These are phyloP conservation scores for Oceanodroma tethys DNA, from an alignment of 2,113 vertebrate species.

Conservation along the genomic window DNA sequence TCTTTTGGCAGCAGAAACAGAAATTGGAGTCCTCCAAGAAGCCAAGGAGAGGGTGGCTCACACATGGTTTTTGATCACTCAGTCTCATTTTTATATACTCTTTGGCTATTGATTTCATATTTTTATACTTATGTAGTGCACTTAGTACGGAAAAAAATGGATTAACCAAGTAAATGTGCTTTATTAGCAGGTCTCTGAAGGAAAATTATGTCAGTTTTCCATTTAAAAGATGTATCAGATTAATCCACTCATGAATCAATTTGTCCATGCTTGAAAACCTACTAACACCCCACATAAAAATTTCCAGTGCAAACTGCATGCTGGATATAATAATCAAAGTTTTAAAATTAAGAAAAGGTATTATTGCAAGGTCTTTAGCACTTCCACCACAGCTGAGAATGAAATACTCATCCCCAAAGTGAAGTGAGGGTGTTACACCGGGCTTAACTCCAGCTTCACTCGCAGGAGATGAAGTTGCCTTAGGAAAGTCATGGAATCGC, in stretches of 20 bases:
- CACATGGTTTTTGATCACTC: not conserved
- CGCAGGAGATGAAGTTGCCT: rapidly evolving
- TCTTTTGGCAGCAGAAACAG: not conserved
- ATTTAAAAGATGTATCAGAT: constrained; percentile 28
- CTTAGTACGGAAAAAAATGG: constrained; percentile 30
- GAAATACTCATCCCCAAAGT: not conserved
- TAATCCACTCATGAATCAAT: constrained; percentile 11
- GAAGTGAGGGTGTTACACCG: not conserved
- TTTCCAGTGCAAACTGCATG: not conserved
- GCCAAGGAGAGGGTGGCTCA: not conserved
- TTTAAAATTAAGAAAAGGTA: not conserved
- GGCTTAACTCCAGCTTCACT: not conserved
- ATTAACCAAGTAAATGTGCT: not conserved
- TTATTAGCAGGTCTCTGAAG: not conserved
- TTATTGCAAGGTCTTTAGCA: not conserved
- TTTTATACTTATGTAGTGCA: constrained; percentile 23
- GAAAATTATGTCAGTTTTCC: constrained; percentile 44
- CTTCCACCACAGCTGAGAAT: not conserved
- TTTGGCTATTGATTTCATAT: constrained; percentile 3
- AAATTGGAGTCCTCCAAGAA: not conserved
- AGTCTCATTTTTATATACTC: not conserved
- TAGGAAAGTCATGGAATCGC: not conserved
- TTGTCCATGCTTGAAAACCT: not conserved
- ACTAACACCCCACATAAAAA: not conserved
- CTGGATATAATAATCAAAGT: not conserved